Evolutionary conservation across 2,113 vertebrate species (phyloP).

Genomic region (Athene cunicularia): DNA sequence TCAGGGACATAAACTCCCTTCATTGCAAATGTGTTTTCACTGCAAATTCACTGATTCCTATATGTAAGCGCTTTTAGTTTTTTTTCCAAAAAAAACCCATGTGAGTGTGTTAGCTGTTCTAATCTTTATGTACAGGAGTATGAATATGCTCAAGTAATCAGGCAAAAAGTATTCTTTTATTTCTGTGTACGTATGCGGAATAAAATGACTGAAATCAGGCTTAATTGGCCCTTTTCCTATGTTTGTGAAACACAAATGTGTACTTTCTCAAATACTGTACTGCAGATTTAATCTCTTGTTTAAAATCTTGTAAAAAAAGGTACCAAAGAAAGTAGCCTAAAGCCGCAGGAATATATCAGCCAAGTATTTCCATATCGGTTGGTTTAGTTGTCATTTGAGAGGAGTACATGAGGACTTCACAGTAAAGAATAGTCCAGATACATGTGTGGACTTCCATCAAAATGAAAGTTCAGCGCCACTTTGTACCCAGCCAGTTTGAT

Average conservation of each 20-base stretch:
- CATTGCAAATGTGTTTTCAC: background rate
- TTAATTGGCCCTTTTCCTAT: background rate
- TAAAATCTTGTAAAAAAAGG: background rate
- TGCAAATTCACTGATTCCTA: background rate
- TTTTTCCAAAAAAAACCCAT: background rate
- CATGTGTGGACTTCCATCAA: background rate
- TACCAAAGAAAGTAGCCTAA: background rate
- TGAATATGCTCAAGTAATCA: background rate
- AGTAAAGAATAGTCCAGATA: background rate
- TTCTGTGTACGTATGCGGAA: background rate
- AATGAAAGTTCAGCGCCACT: background rate
- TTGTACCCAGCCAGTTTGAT: background rate
- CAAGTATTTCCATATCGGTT: background rate
- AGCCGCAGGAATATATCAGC: background rate
- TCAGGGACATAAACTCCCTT: background rate
- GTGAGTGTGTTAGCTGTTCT: background rate
- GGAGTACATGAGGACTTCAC: background rate
- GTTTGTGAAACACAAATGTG: background rate
- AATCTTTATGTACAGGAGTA: background rate
- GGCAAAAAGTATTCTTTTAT: background rate
- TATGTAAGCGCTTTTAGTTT: background rate
- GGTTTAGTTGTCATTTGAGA: background rate
- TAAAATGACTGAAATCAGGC: background rate
- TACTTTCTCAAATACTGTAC: background rate
- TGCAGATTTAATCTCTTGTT: background rate